Percentiles rank a stretch among this genome's conserved stretches.
phyloP scores from a whole-genome alignment of 2,113 vertebrate species.

The Rhodinocichla rosea region DNA sequence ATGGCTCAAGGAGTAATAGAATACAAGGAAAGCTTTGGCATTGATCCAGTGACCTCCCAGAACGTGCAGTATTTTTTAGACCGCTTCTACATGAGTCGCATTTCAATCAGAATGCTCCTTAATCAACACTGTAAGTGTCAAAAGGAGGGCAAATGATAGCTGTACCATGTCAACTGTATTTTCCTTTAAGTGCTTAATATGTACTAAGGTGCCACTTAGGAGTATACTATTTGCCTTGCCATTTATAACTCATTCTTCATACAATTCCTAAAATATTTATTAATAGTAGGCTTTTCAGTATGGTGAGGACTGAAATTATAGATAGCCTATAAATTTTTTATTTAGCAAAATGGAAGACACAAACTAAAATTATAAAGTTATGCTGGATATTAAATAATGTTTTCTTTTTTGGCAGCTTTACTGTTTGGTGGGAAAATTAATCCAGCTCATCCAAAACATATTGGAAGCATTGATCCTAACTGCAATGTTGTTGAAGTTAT shows the following conservation, averaged over 20 bases:
- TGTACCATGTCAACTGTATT: background rate
- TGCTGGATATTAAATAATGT: background rate
- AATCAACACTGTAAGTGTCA: conserved; percentile 94
- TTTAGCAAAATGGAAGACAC: background rate
- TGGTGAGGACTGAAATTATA: background rate
- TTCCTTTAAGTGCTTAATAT: background rate
- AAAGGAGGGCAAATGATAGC: background rate
- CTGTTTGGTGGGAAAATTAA: conserved; percentile 93
- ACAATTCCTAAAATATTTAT: background rate
- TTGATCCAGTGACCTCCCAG: conserved; percentile 92
- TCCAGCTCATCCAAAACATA: conserved; percentile 94
- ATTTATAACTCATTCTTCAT: background rate
- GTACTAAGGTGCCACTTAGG: background rate
- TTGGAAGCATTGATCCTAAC: conserved; percentile 94
- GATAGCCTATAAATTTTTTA: background rate
- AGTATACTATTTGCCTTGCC: background rate
- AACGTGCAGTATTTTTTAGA: conserved; percentile 98
- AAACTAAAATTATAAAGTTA: background rate
- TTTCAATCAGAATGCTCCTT: conserved; percentile 97
- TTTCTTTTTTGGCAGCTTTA: conserved; percentile 78
- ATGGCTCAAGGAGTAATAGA: conserved; percentile 98
- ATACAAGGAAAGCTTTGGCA: conserved; percentile 93
- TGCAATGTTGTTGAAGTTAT: conserved; percentile 90
- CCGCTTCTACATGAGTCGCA: conserved; percentile 98
- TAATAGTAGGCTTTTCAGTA: background rate